Base-by-base conservation (phyloP, 1,140 invertebrate species). In the Leucophenga varia region DNA sequence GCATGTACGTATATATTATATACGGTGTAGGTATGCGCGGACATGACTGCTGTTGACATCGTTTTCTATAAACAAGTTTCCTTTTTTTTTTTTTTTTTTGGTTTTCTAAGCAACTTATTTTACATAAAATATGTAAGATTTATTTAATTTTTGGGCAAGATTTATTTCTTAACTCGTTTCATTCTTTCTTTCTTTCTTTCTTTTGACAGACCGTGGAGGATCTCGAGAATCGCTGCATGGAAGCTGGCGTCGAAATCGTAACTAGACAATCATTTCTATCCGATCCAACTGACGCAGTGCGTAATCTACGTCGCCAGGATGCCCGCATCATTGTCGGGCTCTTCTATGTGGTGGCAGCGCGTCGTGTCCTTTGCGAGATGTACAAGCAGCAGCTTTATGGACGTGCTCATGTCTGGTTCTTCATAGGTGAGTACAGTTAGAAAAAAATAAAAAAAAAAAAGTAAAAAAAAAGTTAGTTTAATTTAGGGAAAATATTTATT, bases 351-450 rank as follows among this genome's bases (percentile, higher is more conserved):
- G 94, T 95, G 1, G 95, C 95, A 20, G 97, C 97, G 0, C 80
- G 96, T 28, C 80, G 91, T 46, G 97, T 99, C 0, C 84, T 99
- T 3, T 99, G 97, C 76, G 95, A 99, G 79, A 86, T 98, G 59
- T 98, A 95, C 77, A 94, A 94, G 61, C 90, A 97, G 54, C 87
- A 89, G 37, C 79, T 99, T 1, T 98, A 94, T 71, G 97, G 96
- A 2, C 91, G 93, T 61, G 91, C 91, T 28, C 95, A 98, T 78
- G 96, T 99, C 1, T 99, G 97, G 97, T 97, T 98, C 75, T 96
- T 99, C 76, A 98, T 99, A 64, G 97, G 94, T 89, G 74, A 83
- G 82, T 79, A 19, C 9, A 32, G n/a, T n/a, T n/a, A n/a, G n/a
- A n/a, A n/a, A n/a, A n/a, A n/a, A n/a, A n/a, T n/a, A n/a, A n/a